Evolutionary conservation across 92 coral and sea anemone species (phyloP), one percentile per base, ranked within the genome.

Genomic region (Paramuricea clavata): DNA sequence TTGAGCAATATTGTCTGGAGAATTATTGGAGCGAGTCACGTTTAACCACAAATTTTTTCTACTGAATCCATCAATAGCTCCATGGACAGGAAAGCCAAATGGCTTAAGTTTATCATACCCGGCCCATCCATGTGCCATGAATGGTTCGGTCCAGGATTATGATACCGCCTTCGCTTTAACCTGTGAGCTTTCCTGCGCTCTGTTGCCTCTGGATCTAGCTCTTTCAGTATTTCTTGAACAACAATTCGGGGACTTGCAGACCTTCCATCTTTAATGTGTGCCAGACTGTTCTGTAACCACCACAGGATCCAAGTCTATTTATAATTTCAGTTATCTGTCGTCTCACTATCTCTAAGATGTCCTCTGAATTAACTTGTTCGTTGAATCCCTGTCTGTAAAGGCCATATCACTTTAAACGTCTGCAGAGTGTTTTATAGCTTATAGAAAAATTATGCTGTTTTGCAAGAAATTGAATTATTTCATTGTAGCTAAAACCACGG

Each of bases 351-450:
- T 11, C 61, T 52, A 52, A 16, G 61, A 52, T 22, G n/a, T 22
- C 17, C 5, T 52, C 23, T 52, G 61, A 52, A 52, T 52, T 21
- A 52, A 12, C 61, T 52, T 21, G n/a, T 17, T 52, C 21, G 22
- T 13, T 52, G 61, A 52, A 52, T 5, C 61, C 61, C 21, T 22
- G n/a, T 52, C 61, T 19, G 23, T 22, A 17, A 16, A 52, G 23
- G 61, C 61, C 61, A 52, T 52, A 52, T 52, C n/a, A 52, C 23
- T 52, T 52, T 22, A 52, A n/a, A n/a, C n/a, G n/a, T n/a, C n/a
- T n/a, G n/a, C n/a, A n/a, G n/a, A n/a, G n/a, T n/a, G n/a, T n/a
- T n/a, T n/a, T n/a, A n/a, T n/a, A n/a, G n/a, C n/a, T n/a, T n/a
- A n/a, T n/a, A n/a, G n/a, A 11, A 52, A 3, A 21, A 16, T 52